Evolutionary conservation across 2,888 invertebrate species (phyloP), one percentile per base, ranked within the genome.

Genomic region (Diadegma fenestrale): DNA sequence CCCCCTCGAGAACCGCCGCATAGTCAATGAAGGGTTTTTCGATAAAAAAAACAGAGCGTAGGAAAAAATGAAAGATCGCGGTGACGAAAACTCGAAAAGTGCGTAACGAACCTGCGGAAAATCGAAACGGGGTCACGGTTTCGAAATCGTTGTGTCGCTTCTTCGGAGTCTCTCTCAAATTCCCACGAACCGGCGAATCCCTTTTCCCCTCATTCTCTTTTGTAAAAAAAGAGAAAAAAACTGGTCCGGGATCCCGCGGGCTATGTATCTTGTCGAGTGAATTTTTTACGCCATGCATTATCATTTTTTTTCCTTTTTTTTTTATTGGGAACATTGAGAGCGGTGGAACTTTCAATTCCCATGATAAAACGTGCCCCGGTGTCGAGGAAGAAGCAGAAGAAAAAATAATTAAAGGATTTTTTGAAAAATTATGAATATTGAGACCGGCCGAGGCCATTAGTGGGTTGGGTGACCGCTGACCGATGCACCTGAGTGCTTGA

Each of bases 111-210:
- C 66, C 33, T 41, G 8, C 76, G 76, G 76, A 80, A 80, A 77
- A 80, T 80, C 76, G 33, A 76, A 84, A 77, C 64, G 71, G 82
- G 73, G 79, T 83, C 73, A 83, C 79, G 83, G 26, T 37, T 73
- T 48, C 63, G 41, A 41, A 88, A 89, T 87, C 72, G 17, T 48
- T 61, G 58, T 45, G 64, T 75, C 81, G 84, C 51, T 61, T 71
- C 75, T 64, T 83, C 83, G 87, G 73, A 45, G 78, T 87, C 82
- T 86, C 82, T 86, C 82, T 86, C 85, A 12, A 54, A 84, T 84
- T 84, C 80, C 76, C 84, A 84, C 84, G 84, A 77, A 80, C 76
- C 48, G 71, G 66, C 68, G 58, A 71, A 80, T 73, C 87, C 77
- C 48, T 12, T 61, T 37, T 68, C 58, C 30, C 48, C 71, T 71